Evolutionary conservation across 2,888 invertebrate species (phyloP).

Genomic region (Erannis defoliaria): DNA sequence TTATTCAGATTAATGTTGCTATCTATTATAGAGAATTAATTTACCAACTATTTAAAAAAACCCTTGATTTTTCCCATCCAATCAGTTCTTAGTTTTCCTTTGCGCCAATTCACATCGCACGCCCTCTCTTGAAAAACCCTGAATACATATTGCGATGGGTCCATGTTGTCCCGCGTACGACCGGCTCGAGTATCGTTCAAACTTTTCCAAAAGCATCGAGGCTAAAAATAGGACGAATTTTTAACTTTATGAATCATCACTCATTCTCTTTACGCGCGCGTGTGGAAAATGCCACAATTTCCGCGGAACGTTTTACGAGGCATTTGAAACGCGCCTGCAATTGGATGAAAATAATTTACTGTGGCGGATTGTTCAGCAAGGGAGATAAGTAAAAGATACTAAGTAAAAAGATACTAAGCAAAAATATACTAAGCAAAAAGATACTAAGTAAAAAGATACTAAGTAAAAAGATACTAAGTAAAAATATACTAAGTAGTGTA

Average conservation of each 20-base stretch:
- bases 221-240: slow-evolving; percentile 19
- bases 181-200: slow-evolving; percentile 23
- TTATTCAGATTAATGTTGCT: too few relatives aligned
- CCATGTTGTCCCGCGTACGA: slow-evolving; percentile 11
- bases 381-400: background rate
- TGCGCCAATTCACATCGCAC: background rate
- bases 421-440: too few relatives aligned
- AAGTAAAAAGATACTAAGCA: background rate
- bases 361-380: background rate
- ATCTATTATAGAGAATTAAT: too few relatives aligned
- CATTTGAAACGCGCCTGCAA: slow-evolving; percentile 1
- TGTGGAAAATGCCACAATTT: slow-evolving; percentile 14
- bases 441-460: too few relatives aligned
- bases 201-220: slow-evolving; percentile 17
- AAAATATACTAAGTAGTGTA: too few relatives aligned
- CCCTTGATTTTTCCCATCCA: background rate
- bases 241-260: slow-evolving; percentile 27
- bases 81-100: background rate
- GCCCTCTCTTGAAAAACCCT: slow-evolving; percentile 5
- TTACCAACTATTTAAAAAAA: too few relatives aligned
- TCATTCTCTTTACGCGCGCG: slow-evolving; percentile 25
- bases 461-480: too few relatives aligned
- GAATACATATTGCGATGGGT: background rate
- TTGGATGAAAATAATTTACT: background rate
- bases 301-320: slow-evolving; percentile 14